Percentiles rank a stretch among this genome's conserved stretches.
phyloP scores from a whole-genome alignment of 1,140 invertebrate species.

The Metopolophium dirhodum region DNA sequence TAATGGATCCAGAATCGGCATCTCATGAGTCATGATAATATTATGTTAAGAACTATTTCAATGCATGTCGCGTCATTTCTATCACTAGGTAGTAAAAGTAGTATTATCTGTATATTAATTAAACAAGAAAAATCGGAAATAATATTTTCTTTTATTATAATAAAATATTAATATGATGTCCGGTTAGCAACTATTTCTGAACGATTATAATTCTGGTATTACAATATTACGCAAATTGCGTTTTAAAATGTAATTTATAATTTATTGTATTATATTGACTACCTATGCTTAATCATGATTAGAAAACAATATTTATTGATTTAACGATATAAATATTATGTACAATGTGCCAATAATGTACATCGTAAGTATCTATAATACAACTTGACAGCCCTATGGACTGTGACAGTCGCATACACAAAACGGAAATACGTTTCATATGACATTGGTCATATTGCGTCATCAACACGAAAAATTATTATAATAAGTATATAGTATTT shows the following conservation, averaged over 20 bases:
- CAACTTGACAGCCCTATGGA: background rate
- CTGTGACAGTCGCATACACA: background rate
- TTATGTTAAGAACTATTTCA: background rate
- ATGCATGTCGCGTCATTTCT: background rate
- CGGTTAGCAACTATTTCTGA: background rate
- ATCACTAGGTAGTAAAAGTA: background rate
- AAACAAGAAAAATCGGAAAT: background rate
- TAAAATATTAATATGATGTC: background rate
- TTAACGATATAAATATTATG: too few relatives aligned
- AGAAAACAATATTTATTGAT: too few relatives aligned
- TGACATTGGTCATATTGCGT: background rate
- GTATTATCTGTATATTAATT: background rate
- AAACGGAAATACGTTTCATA: background rate
- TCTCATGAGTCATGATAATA: background rate
- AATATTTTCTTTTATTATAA: background rate
- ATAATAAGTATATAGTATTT: background rate
- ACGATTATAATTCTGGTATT: background rate
- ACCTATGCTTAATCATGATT: too few relatives aligned
- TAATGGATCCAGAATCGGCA: background rate
- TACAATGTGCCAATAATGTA: background rate
- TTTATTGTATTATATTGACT: background rate
- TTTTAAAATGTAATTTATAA: background rate
- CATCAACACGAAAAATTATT: background rate
- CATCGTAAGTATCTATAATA: background rate
- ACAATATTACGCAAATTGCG: background rate